phyloP scores from a whole-genome alignment of 1,140 invertebrate species.

The Gryllus bimaculatus region DNA sequence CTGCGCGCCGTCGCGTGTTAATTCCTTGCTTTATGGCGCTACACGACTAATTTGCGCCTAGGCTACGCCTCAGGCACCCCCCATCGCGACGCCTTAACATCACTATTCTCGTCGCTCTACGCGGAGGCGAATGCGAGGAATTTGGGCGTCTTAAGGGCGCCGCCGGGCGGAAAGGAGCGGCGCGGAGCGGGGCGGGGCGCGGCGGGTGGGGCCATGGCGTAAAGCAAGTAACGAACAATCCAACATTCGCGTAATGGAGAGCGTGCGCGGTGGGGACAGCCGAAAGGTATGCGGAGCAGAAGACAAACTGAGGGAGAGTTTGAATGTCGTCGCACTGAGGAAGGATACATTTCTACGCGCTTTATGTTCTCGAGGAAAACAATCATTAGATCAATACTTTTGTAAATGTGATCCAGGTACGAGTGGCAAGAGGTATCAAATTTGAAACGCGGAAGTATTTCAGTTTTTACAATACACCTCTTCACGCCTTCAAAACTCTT shows the following conservation, averaged over 20 bases:
- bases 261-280: background rate
- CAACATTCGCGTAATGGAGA: background rate
- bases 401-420: too few species aligned
- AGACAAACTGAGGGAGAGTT: too few species aligned
- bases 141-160: background rate
- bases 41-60: constrained; percentile 3
- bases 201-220: background rate
- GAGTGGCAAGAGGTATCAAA: too few species aligned
- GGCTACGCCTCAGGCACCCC: background rate
- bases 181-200: too few species aligned
- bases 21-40: constrained; percentile 1
- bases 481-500: too few species aligned
- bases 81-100: background rate
- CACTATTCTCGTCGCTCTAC: background rate
- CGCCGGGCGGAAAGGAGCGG: background rate
- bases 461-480: too few species aligned
- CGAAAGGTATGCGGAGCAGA: too few species aligned
- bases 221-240: background rate
- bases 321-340: too few species aligned
- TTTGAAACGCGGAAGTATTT: too few species aligned
- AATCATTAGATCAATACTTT: too few species aligned
- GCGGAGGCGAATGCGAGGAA: background rate
- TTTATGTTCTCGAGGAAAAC: too few species aligned
- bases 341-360: too few species aligned
- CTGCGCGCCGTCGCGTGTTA: background rate